These are phyloP conservation scores for Machimus rusticus DNA, from an alignment of 2,888 invertebrate species.

Conservation along the genomic window DNA sequence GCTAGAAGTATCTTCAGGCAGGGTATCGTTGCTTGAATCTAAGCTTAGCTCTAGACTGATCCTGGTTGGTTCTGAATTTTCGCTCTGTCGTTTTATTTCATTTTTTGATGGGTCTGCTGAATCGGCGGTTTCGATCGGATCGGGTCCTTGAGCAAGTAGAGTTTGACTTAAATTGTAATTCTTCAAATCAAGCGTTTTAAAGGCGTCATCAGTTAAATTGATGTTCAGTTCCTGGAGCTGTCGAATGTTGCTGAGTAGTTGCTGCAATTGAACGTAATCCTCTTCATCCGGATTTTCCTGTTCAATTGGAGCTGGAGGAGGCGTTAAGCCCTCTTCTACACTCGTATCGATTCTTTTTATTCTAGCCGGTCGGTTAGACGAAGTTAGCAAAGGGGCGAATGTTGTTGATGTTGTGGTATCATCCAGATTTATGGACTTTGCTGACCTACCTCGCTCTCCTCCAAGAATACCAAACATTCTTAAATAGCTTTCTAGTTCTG, in stretches of 20 bases:
- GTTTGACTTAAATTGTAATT: constrained; percentile 57
- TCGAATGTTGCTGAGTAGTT: constrained; percentile 64
- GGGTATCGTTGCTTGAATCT: constrained; percentile 11
- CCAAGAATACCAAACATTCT: constrained; percentile 58
- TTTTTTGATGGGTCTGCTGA: constrained; percentile 60
- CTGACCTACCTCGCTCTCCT: constrained; percentile 46
- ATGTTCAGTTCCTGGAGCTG: constrained; percentile 61
- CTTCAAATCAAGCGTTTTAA: constrained; percentile 58
- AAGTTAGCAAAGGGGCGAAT: neutral
- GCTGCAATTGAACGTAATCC: constrained; percentile 64
- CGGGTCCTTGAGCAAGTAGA: constrained; percentile 58
- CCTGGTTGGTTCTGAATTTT: constrained; percentile 53
- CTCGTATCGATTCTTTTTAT: constrained; percentile 46
- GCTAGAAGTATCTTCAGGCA: neutral
- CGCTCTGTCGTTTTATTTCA: constrained; percentile 65
- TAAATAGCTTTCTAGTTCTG: constrained; percentile 60
- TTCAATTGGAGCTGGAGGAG: constrained; percentile 1
- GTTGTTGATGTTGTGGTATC: neutral
- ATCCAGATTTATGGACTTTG: constrained; percentile 33
- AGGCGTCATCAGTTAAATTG: constrained; percentile 61
- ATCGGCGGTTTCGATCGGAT: constrained; percentile 60
- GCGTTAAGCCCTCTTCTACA: constrained; percentile 10
- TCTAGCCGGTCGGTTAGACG: constrained; percentile 42
- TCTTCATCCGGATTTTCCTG: constrained; percentile 60
- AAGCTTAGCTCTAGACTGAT: constrained; percentile 53